Conservation (phyloP, 2,113 vertebrate species). For the Brachypteracias leptosomus region DNA sequence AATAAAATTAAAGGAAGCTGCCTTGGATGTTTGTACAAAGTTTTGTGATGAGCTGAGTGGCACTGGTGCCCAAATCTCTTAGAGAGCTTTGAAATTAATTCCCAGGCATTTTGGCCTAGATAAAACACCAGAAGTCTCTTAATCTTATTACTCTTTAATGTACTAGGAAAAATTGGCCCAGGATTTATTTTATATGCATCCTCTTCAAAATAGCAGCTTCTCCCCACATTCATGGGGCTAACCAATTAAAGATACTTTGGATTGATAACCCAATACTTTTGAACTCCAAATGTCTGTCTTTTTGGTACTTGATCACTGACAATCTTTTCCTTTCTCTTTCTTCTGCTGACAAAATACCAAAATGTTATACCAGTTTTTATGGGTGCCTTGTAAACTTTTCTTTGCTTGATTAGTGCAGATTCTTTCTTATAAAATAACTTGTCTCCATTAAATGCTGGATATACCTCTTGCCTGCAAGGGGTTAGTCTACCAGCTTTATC, state of each 20-base stretch:
- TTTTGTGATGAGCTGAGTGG: not conserved
- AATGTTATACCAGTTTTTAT: not conserved
- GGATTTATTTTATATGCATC: not conserved
- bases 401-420: not conserved
- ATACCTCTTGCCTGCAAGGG: not conserved
- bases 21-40: not conserved
- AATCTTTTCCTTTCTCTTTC: not conserved
- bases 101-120: not conserved
- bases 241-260: not conserved
- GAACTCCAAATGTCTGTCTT: not conserved
- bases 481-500: not conserved
- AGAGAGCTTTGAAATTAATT: not conserved
- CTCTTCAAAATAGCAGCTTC: not conserved
- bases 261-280: not conserved
- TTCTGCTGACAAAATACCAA: not conserved
- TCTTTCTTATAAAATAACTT: not conserved
- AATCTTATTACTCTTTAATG: not conserved
- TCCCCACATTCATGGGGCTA: not conserved
- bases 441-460: not conserved
- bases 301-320: not conserved
- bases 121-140: not conserved
- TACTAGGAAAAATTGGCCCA: not conserved
- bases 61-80: not conserved
- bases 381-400: not conserved
- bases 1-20: not conserved